Evolutionary conservation across 2,113 vertebrate genomes (phyloP), one percentile per base, ranked within the genome.

Genomic region (Athene cunicularia): DNA sequence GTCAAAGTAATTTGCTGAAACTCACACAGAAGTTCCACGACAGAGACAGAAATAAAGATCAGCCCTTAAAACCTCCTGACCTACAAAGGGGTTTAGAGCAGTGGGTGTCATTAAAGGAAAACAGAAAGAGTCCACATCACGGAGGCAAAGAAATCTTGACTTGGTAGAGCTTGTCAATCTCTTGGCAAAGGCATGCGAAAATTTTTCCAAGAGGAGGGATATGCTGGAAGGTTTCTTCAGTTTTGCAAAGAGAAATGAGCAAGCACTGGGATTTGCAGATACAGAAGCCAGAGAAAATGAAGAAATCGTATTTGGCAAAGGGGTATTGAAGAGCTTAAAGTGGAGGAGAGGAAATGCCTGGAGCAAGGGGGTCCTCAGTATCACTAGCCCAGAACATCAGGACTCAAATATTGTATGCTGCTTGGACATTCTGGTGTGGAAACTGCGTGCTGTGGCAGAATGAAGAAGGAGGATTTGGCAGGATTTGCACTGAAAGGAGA

Each of bases 191-290:
- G 27, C 82, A 89, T 33, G 45, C 50, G 77, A 87, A 92, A 27
- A 24, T 66, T 81, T 77, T 75, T 89, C 87, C 84, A 87, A 91
- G 86, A 95, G 85, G 75, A 90, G 76, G 94, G 92, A 79, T 95
- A 76, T 72, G 49, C 83, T 85, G 80, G 35, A 81, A 94, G n/a
- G 20, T 52, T 88, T 88, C 60, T 92, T 89, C 77, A 85, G 43
- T 83, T 90, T 87, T 94, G 22, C 5, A n/a, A 81, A 95, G 80
- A 87, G 52, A 86, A 92, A 95, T 72, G 92, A 95, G 73, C 43
- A 81, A 95, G 52, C 60, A 50, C 43, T 43, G 64, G 76, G 60
- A 84, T 95, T 71, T 95, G 68, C 59, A 95, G 49, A 53, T n/a
- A 91, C 9, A 90, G 73, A 86, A 95, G 39, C 30, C 52, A 89